Evolutionary conservation across 2,888 invertebrate genomes (phyloP).

Genomic region (Pasiphila rectangulata): DNA sequence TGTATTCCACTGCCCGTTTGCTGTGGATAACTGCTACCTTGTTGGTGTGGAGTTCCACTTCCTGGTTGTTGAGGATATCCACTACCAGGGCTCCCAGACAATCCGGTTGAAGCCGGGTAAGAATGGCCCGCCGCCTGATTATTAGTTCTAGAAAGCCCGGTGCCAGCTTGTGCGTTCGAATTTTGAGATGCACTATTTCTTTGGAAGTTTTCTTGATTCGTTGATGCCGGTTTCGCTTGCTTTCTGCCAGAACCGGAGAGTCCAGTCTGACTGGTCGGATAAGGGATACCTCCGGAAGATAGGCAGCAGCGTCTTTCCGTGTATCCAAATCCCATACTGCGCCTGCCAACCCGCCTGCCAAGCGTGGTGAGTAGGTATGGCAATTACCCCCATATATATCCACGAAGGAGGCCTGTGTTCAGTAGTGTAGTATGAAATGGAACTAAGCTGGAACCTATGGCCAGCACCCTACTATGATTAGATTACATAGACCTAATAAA

Average conservation of each 20-base stretch:
- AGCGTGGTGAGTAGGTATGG: no score
- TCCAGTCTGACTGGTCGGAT: constrained; percentile 65
- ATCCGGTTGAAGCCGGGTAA: constrained; percentile 61
- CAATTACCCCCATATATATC: no score
- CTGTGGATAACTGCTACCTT: constrained; percentile 33
- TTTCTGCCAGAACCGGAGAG: constrained; percentile 62
- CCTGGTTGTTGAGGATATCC: constrained; percentile 38
- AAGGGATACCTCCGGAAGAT: no score
- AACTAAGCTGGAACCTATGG: no score
- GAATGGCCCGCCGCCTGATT: constrained; percentile 51
- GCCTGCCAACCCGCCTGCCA: no score
- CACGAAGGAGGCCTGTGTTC: no score
- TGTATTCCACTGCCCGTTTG: constrained; percentile 39
- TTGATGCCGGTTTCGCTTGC: constrained; percentile 49
- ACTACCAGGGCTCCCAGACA: constrained; percentile 55
- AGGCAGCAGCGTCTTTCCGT: no score
- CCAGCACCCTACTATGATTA: no score
- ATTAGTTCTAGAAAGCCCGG: constrained; percentile 31
- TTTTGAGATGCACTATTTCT: constrained; percentile 53
- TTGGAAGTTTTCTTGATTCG: constrained; percentile 61
- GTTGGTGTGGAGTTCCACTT: constrained; percentile 38
- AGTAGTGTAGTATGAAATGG: no score
- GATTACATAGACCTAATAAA: no score
- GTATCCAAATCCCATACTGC: no score
- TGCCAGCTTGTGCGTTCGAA: constrained; percentile 37